Base-by-base conservation (phyloP, 2,797 vertebrate genomes). In the Fistularia tabacaria region DNA sequence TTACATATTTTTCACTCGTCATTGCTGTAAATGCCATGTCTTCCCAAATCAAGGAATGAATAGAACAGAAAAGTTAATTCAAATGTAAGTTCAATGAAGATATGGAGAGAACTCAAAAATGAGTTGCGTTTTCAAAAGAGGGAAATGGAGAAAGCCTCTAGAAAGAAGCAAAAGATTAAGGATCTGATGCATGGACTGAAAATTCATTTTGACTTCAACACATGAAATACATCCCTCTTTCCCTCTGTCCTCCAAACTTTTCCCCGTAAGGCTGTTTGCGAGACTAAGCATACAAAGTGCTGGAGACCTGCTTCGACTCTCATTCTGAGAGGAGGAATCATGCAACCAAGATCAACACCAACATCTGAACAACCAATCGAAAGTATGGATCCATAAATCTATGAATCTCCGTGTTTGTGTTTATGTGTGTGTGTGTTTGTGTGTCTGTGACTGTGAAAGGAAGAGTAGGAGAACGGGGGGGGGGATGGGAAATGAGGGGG, bases 301-400 rank as follows among this genome's bases (percentile, higher is more conserved):
- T 49, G 36, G 15, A 45, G 45, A 58, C 9, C 39, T 36, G 3
- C 12, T 64, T 61, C 57, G 39, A 7, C 7, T 44, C n/a, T 44
- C 37, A 57, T 48, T 52, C 45, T 37, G 54, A 41, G 48, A 58
- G 58, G 52, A 71, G 48, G 57, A 25, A 25, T 25, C 25, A 25
- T 25, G 61, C 45, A 56, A 50, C 38, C 8, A 8, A 50, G 64
- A 80, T 79, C 80, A 66, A 79, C 72, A 64, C 6, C 52, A 37
- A 53, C 64, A 54, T 51, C 54, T 64, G 67, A 79, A 62, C 45
- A 62, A 66, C 56, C 53, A 71, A 66, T 79, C 61, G 7, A 74
- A 72, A 25, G 9, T 61, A 75, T 82, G 39, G 76, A 81, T 80
- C 57, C 6, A 3, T 51, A 46, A 36, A 11, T 63, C 25, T 45